phyloP scores from a whole-genome alignment of 2,113 vertebrate species.

The Gymnogyps californianus region DNA sequence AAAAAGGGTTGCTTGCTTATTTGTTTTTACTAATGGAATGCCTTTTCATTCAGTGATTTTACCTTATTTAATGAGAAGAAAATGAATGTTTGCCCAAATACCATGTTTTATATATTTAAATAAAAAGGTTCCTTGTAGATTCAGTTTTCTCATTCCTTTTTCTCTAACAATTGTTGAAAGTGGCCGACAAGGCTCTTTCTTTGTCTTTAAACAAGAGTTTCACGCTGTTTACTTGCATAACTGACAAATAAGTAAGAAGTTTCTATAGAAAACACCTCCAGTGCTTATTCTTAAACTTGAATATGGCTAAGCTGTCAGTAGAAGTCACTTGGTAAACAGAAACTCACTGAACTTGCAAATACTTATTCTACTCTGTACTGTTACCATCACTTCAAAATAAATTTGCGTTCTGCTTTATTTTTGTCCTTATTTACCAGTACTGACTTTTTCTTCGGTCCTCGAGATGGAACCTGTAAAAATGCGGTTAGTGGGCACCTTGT shows the following conservation, averaged over 20 bases:
- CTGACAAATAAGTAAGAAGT: not conserved
- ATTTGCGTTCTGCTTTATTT: not conserved
- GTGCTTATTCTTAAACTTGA: not conserved
- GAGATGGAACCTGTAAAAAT: too few species aligned
- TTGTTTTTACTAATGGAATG: conserved; percentile 28
- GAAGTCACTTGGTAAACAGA: not conserved
- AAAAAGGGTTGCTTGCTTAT: not conserved
- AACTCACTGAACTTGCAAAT: too few species aligned
- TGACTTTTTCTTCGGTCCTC: not conserved
- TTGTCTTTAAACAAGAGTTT: not conserved
- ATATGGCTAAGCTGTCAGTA: not conserved
- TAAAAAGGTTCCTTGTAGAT: conserved; percentile 31
- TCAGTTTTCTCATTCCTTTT: not conserved
- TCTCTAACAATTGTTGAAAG: fast-evolving
- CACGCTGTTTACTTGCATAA: not conserved
- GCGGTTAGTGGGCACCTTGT: not conserved
- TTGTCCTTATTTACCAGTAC: not conserved
- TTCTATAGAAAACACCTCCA: not conserved
- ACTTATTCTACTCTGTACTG: not conserved
- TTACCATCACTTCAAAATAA: not conserved
- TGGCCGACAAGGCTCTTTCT: not conserved
- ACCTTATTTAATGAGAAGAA: conserved; percentile 36
- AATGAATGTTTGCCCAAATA: conserved; percentile 22
- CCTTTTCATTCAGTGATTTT: conserved; percentile 26
- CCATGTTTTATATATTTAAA: conserved; percentile 57